phyloP scores from a whole-genome alignment of 2,113 vertebrate species.

The Centropus unirufus region DNA sequence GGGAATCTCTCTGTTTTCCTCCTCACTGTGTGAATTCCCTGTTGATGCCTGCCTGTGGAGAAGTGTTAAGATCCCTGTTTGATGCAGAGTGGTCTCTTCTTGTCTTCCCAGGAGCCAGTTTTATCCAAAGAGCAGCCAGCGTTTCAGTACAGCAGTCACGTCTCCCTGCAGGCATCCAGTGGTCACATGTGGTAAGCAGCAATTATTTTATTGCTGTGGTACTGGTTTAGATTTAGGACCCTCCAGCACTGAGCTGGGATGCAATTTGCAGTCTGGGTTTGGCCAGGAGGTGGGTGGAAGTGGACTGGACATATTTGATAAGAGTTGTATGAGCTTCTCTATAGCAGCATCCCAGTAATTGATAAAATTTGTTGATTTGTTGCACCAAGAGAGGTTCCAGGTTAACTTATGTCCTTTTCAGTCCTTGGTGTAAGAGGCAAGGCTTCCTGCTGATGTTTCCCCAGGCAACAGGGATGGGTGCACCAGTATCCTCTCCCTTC shows the following conservation, averaged over 20 bases:
- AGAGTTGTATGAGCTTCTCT: not conserved
- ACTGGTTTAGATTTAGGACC: not conserved
- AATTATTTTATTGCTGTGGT: not conserved
- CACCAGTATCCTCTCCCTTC: not conserved
- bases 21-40: not conserved
- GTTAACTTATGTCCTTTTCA: not conserved
- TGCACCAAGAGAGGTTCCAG: not conserved
- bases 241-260: not conserved
- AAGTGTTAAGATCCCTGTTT: not conserved
- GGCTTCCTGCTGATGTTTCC: not conserved
- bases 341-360: not conserved
- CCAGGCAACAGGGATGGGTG: not conserved
- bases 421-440: not conserved
- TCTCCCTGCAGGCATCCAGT: conserved; percentile 95
- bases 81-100: not conserved
- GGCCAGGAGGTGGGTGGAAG: not conserved
- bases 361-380: not conserved
- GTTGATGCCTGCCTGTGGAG: not conserved
- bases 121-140: conserved; percentile 97
- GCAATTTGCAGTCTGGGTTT: not conserved
- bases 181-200: conserved; percentile 96
- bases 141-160: conserved; percentile 98
- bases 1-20: not conserved
- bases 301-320: not conserved
- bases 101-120: conserved; percentile 88